Evolutionary conservation across 2,888 invertebrate species (phyloP), one percentile per base, ranked within the genome.

Genomic region (Tiliacea citrago): DNA sequence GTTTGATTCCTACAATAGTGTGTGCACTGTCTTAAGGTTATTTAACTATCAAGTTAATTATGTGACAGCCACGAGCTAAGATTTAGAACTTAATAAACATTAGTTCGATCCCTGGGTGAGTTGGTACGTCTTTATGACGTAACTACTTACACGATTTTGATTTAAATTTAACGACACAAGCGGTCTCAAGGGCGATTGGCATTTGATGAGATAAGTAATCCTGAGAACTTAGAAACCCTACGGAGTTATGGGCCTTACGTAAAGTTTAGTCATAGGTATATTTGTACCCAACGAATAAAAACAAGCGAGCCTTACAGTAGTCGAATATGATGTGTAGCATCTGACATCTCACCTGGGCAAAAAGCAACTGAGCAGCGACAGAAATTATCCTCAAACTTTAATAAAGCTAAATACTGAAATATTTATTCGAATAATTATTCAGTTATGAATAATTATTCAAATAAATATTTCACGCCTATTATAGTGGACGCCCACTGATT

Each of bases 121-220:
- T 47, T 55, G 9, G 16, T 60, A 42, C 55, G 61, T 71, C 51
- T 75, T 55, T 9, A 21, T 60, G 39, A 65, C 29, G 61, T 71
- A 79, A 62, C 51, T 60, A 39, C 55, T 45, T 60, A 60, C 21
- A 58, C 53, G 61, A 60, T 83, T 68, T 71, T 60, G 65, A 68
- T 75, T 69, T 68, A 66, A 72, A 55, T 29, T 39, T 49, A 71
- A 68, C 55, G 66, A 58, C 18, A 13, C 60, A 9, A 35, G 16
- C 49, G 16, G 13, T 70, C 74, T 57, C 83, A 35, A 35, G 7
- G 51, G 75, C 35, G n/a, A 60, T 35, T 21, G 42, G 62, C 13
- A 35, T 83, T 62, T 55, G 63, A 78, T 83, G 45, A 61, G 67
- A 67, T 72, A 62, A 53, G 68, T 77, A 39, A 24, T 18, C 9